Percentiles rank a stretch among this genome's conserved stretches.
Conservation (phyloP, 2,113 vertebrate genomes). For the Sphyrna mokarran region DNA sequence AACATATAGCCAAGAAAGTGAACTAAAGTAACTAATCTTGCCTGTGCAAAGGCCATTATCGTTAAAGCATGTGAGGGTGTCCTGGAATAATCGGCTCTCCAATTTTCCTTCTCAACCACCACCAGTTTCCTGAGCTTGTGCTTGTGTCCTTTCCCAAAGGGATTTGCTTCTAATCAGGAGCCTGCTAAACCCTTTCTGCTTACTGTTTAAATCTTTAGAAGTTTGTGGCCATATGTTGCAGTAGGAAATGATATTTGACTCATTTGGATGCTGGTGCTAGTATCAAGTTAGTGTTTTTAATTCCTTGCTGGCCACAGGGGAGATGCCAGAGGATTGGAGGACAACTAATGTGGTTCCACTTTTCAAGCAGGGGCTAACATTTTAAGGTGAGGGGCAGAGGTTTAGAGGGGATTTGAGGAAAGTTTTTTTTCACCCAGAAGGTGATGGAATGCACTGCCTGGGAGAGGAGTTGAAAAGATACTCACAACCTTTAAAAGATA, state of each 20-base stretch:
- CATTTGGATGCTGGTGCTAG: not conserved
- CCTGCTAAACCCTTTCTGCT: not conserved
- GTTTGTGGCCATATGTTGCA: not conserved
- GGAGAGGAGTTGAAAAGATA: too few species aligned
- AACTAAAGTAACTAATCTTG: too few species aligned
- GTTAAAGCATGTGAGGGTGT: not conserved
- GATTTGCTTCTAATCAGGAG: not conserved
- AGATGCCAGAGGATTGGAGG: too few species aligned
- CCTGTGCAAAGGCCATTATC: not conserved
- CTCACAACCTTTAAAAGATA: too few species aligned
- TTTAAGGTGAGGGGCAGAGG: too few species aligned
- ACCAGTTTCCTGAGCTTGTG: not conserved
- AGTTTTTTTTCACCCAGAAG: too few species aligned
- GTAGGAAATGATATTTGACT: not conserved
- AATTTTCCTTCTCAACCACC: not conserved
- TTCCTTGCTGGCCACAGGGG: too few species aligned
- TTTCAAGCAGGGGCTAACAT: too few species aligned
- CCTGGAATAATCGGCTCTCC: not conserved
- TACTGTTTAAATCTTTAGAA: not conserved
- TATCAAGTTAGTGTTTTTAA: not conserved
- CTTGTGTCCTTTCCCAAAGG: not conserved
- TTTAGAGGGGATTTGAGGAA: too few species aligned
- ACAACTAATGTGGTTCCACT: too few species aligned
- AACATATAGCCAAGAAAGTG: not conserved
- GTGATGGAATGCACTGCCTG: too few species aligned